Evolutionary conservation across 2,797 vertebrate genomes (phyloP), one percentile per base, ranked within the genome.

Genomic region (Sebastes kiyomatsui): DNA sequence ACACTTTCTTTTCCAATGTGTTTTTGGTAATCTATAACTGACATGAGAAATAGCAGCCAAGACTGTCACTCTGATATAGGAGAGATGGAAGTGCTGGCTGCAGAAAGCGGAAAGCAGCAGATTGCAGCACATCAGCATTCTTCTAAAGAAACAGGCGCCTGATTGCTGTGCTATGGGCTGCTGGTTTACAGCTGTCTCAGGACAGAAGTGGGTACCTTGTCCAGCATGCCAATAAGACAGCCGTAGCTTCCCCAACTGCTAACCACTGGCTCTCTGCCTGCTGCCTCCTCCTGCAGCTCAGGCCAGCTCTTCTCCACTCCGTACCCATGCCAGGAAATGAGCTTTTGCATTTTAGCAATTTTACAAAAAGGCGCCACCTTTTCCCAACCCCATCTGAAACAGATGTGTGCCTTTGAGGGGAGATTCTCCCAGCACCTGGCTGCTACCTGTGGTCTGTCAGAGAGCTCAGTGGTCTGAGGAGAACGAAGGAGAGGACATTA

Each of bases 131-230:
- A 97, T 97, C 97, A 97, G 97, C 97, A 96, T 98, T 97, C 97
- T 96, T 95, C 94, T 95, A 95, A 96, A 94, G 95, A 96, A 96
- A 94, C 93, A 92, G 0, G 88, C 86, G 96, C 97, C 98, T 98
- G 98, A 97, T 98, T 98, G 98, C 82, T 95, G 96, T 96, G 97
- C 97, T 96, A 98, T 96, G 99, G 97, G 96, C 97, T 96, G 96
- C 96, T 99, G 97, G 93, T 96, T 97, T 97, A 97, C 99, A 99
- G 97, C 98, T 99, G 98, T 97, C 98, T 97, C 96, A 79, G 96
- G 97, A 96, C 97, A 96, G 93, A 95, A 96, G 93, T 38, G 88
- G 93, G 95, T 96, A 96, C 97, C 96, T 97, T 96, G 94, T 97
- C 95, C 95, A 95, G 97, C 97, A 99, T 99, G 94, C 97, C 98